Evolutionary conservation across 2,797 vertebrate species (phyloP), one percentile per base, ranked within the genome.

Genomic region (Chelon auratus): DNA sequence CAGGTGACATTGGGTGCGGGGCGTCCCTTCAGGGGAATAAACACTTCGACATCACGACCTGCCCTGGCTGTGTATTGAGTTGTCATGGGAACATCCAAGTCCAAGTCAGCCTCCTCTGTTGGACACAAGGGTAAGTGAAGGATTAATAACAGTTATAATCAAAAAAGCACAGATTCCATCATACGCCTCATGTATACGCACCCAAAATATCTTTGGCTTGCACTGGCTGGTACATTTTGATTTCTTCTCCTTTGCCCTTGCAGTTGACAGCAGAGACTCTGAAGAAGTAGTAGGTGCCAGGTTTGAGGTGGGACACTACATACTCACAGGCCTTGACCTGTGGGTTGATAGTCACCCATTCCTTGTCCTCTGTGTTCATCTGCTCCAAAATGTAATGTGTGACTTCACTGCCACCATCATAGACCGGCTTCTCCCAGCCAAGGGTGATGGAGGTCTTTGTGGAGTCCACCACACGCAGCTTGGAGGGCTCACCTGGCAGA

Each of bases 161-260:
- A 40, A 2, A 40, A 48, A 48, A 8, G 17, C 8, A 9, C n/a
- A 18, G 17, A 9, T 48, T 48, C 3, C 14, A 15, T 13, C 42
- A 17, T 15, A 43, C 14, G 14, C 10, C 12, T 8, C 7, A 26
- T 47, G 30, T 77, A 71, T 79, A 94, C 94, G 56, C 95, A 99
- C 98, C 98, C 64, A 99, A 93, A 90, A 99, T 96, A 82, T 99
- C 98, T 89, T 99, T 99, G 89, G 98, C 96, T 91, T 99, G 98
- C 63, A 94, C 86, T 0, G 97, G 96, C 84, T 98, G 97, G 60
- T 92, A 96, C 93, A 98, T 96, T 88, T 96, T 96, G 90, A 97
- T 97, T 75, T 97, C 93, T 56, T 97, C 95, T 93, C 98, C 97
- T 93, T 95, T 94, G 79, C 97, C 97, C 72, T 95, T 95, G 90